Base-by-base conservation (phyloP, 2,113 vertebrate species). In the Sigmodon hispidus region DNA sequence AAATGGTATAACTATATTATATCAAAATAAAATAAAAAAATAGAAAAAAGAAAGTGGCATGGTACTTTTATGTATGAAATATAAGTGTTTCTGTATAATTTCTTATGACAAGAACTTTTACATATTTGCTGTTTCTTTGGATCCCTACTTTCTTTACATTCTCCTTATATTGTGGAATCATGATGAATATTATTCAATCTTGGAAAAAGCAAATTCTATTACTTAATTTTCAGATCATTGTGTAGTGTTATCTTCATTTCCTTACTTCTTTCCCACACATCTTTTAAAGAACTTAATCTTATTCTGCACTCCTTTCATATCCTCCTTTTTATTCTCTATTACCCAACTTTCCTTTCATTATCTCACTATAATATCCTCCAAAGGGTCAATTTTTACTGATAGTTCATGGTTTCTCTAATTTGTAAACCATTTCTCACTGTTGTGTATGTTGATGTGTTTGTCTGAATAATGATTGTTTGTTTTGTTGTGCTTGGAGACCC, bases 281-380 rank as follows among this genome's bases (percentile, higher is more conserved):
- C 29, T 87, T 95, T 81, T 92, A 86, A 55, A 91, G 34, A 31
- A 80, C 59, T 75, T 70, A 45, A 45, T 93, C 84, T 94, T 61
- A 80, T 75, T 86, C 8, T 22, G 1, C 55, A 34, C 75, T 75
- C 57, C 75, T 90, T 95, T 79, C 36, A 84, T 26, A 81, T n/a
- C 13, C 57, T 69, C 16, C 26, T 13, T 70, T 89, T 61, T 69
- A 34, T 90, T 95, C 17, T 29, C 36, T 80, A 10, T 40, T 48
- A 48, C 3, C 61, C 81, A n/a, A 69, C 45, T 89, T 89, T 75
- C 81, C 12, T 19, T 61, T 12, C 48, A 50, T 7, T 15, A 75
- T 93, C 12, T 65, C 22, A 21, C 22, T 43, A 1, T 65, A 75
- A 63, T 57, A 67, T 70, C 24, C 13, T 79, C 89, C 40, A 69